Evolutionary conservation across 1,140 invertebrate species (phyloP), one percentile per base, ranked within the genome.

Genomic region (Cotesia glomerata): DNA sequence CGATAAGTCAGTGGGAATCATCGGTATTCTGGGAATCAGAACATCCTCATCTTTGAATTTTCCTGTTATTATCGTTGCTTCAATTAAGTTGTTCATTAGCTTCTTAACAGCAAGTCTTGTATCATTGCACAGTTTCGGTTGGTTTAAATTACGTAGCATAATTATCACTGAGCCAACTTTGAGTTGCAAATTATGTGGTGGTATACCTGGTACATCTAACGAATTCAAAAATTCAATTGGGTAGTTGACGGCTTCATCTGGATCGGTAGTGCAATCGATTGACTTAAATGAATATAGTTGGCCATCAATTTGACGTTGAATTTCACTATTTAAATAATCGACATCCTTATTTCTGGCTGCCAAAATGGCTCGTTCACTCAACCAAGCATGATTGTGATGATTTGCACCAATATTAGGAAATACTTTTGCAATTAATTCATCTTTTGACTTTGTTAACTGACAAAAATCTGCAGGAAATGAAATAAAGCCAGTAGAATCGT

Each of bases 1-100:
- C 26, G 81, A 80, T 14, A 77, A 59, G 36, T 82, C 71, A 13
- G 74, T 75, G 39, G 77, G 79, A 49, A 77, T 77, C 61, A 83
- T 26, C 26, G 76, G 71, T 52, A 82, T 78, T n/a, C 78, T 65
- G 9, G 58, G 56, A 9, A 70, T 59, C 18, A 70, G 51, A 32
- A 61, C 69, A 34, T 63, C 59, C n/a, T 63, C 59, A 13, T 45
- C 59, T 26, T 51, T 63, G 16, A 36, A 8, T 13, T 52, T 16
- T 13, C 69, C 69, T n/a, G 52, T 51, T 4, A 70, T 36, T 26
- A 62, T 70, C n/a, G 36, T 61, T 49, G 35, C 35, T 62, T 14
- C 7, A 34, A 63, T 39, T 5, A 70, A 1, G 51, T 62, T 61
- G 54, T 61, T 35, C 45, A 16, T 61, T 26, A 70, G 9, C 8